A percentile compares a stretch with the other conserved stretches of the same genome.
These are phyloP conservation scores for Melanostoma mellinum DNA, from an alignment of 2,888 invertebrate species.

Conservation along the genomic window DNA sequence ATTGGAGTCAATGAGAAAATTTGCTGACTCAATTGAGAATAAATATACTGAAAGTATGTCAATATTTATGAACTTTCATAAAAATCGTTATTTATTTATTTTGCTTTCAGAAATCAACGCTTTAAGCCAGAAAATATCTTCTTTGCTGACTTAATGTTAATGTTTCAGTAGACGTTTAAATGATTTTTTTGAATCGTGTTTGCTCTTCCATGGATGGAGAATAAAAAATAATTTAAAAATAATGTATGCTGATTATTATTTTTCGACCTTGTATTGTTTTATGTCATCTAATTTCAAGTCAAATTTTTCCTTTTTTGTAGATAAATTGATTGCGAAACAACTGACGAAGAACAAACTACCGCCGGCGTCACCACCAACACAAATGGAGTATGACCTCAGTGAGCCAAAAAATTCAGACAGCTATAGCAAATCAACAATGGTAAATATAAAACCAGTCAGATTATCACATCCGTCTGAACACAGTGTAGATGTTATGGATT, in stretches of 20 bases:
- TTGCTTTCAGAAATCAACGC: too few species aligned
- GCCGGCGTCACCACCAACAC: constrained; percentile 41
- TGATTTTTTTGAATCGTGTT: too few species aligned
- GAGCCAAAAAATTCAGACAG: constrained; percentile 50
- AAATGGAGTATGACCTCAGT: constrained; percentile 52
- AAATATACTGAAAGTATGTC: too few species aligned
- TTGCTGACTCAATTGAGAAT: constrained; percentile 77
- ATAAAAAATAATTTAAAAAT: constrained; percentile 5
- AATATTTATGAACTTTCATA: too few species aligned
- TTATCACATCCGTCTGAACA: constrained; percentile 47
- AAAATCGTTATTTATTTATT: too few species aligned
- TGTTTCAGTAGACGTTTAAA: too few species aligned
- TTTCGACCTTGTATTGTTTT: constrained; percentile 53
- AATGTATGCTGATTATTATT: constrained; percentile 26
- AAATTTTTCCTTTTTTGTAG: constrained; percentile 47
- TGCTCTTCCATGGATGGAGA: not conserved
- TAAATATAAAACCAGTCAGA: constrained; percentile 44
- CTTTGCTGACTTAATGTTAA: too few species aligned
- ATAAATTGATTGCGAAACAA: constrained; percentile 44
- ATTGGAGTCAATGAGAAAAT: constrained; percentile 78
- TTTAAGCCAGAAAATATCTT: too few species aligned
- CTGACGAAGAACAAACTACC: constrained; percentile 32
- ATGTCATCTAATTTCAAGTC: constrained; percentile 20
- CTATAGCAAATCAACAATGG: constrained; percentile 27
- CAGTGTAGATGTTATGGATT: constrained; percentile 56